Base-by-base conservation (phyloP, 2,888 invertebrate genomes). In the Polydrusus pterygomalis region DNA sequence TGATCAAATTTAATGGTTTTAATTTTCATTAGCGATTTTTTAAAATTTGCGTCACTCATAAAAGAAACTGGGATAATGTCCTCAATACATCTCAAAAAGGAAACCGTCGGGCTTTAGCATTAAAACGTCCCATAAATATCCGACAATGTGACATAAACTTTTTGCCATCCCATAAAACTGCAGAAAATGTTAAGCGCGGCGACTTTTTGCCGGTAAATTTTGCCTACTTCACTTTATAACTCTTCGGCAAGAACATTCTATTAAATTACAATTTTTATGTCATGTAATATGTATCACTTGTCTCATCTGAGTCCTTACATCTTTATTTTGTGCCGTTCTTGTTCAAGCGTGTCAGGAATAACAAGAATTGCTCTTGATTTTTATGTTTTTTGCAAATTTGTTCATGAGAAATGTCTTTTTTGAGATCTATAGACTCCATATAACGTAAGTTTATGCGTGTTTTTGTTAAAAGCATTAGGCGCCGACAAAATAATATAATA, bases 201-300 rank as follows among this genome's bases (percentile, higher is more conserved):
- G 18, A 47, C 49, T 70, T 70, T 70, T 70, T 70, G 49, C 20
- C 7, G 1, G 49, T 7, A 51, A 70, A 70, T 49, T 56, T 38
- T 70, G 47, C 64, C 30, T 64, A 38, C 60, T 69, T 51, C 74
- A 74, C 74, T 74, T 62, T 63, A 75, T 75, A 75, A 72, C 45
- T 75, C 71, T 71, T 71, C 68, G 51, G 69, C 67, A 56, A 45
- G 60, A 64, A 68, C 68, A 69, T 51, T 68, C 73, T 70, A 73
- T 77, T 60, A 77, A 77, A 77, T 70, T 73, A 69, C 69, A 77
- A 69, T 73, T 72, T 77, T 73, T 65, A 58, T 70, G 78, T 81
- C 81, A 82, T 82, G 82, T 75, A 82, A 82, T 81, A 82, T 82
- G 80, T 78, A 82, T 79, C 81, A 77, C 75, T 78, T 80, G 79